These are phyloP conservation scores for Archaeoteleia sp. DNA, from an alignment of 2,888 invertebrate genomes.

Conservation along the genomic window DNA sequence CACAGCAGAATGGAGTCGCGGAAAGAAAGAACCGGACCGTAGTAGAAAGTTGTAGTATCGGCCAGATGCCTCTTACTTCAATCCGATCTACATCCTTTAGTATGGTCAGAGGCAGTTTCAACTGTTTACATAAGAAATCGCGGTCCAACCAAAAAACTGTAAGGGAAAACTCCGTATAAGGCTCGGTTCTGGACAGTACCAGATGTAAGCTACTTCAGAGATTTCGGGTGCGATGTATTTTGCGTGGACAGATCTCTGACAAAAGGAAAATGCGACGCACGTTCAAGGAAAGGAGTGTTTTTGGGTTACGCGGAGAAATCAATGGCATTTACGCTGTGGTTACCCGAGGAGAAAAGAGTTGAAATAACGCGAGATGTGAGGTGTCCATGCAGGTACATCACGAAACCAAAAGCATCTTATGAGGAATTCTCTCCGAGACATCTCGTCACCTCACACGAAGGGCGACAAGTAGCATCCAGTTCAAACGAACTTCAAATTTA, in stretches of 20 bases:
- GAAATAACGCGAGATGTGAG: not conserved
- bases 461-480: too few species aligned
- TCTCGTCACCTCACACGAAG: too few species aligned
- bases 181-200: too few species aligned
- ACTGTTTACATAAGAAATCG: not conserved
- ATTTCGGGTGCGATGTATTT: not conserved
- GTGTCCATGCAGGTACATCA: too few species aligned
- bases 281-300: too few species aligned
- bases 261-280: not conserved
- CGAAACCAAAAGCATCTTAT: too few species aligned
- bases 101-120: not conserved
- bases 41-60: too few species aligned
- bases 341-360: not conserved
- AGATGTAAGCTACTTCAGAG: not conserved
- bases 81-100: too few species aligned
- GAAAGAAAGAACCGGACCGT: not conserved
- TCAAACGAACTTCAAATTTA: too few species aligned
- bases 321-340: not conserved
- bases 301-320: not conserved
- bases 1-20: not conserved
- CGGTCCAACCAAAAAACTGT: not conserved
- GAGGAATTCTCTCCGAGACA: too few species aligned
- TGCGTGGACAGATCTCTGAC: not conserved
- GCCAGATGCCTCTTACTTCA: not conserved
- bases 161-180: not conserved